Conservation (phyloP, 2,113 vertebrate species). For the Fukomys damarensis region DNA sequence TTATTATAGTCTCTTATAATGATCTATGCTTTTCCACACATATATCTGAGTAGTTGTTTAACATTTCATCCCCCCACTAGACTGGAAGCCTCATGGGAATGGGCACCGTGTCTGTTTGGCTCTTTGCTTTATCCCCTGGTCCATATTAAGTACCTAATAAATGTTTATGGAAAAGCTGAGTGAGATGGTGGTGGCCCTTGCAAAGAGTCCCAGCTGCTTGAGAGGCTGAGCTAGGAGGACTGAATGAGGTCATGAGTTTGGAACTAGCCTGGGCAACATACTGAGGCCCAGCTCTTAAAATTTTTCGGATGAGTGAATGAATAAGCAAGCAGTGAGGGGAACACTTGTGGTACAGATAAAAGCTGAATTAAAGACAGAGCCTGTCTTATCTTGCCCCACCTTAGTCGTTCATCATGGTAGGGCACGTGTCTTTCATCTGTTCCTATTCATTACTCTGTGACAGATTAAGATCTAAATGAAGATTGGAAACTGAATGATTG, state of each 20-base stretch:
- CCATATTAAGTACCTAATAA: background rate
- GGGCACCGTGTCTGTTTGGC: background rate
- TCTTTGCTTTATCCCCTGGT: background rate
- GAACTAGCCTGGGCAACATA: background rate
- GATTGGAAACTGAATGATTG: background rate
- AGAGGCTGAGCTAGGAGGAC: background rate
- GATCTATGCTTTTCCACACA: background rate
- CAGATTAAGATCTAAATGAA: conserved; percentile 31
- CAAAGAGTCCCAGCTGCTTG: background rate
- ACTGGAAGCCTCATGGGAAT: background rate
- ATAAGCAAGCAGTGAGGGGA: background rate
- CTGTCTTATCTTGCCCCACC: background rate
- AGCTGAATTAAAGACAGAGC: conserved; percentile 14
- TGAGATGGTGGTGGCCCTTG: background rate
- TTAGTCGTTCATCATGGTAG: conserved; percentile 30
- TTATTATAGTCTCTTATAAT: background rate
- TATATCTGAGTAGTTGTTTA: conserved; percentile 35
- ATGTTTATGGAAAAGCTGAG: conserved; percentile 40
- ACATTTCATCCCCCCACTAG: background rate
- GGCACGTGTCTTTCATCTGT: background rate
- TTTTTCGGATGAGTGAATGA: conserved; percentile 16
- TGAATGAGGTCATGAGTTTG: background rate
- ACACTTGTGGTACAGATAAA: background rate
- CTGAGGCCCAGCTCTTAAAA: background rate
- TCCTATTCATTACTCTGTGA: background rate